These are phyloP conservation scores for Boulengeromyrus knoepffleri DNA, from an alignment of 2,113 vertebrate genomes.

Conservation along the genomic window DNA sequence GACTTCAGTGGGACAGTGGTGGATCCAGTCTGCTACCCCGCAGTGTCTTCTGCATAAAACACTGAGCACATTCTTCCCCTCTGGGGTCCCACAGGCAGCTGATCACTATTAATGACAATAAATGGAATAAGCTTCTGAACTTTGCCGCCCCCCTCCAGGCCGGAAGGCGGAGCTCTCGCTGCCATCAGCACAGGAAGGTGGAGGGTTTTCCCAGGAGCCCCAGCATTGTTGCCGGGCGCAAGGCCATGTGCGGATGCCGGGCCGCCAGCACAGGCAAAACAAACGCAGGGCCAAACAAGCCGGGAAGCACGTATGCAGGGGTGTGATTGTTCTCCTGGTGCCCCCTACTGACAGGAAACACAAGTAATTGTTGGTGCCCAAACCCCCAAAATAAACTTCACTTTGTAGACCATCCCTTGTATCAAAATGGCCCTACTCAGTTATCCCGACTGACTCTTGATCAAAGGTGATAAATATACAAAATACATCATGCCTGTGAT, in stretches of 20 bases:
- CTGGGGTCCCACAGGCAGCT: background rate
- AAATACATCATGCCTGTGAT: background rate
- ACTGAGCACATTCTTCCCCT: background rate
- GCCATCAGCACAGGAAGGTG: slow-evolving; percentile 62
- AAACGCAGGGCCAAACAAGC: slow-evolving; percentile 53
- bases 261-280: slow-evolving; percentile 58
- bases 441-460: background rate
- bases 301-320: slow-evolving; percentile 55
- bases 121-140: background rate
- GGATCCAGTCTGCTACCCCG: background rate
- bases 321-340: background rate
- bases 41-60: background rate
- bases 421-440: background rate
- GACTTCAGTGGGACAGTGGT: background rate
- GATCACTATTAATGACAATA: background rate
- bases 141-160: slow-evolving; percentile 8
- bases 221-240: slow-evolving; percentile 62
- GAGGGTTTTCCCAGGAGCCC: slow-evolving; percentile 60
- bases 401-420: background rate
- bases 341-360: slow-evolving; percentile 9
- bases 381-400: background rate
- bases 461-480: background rate
- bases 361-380: background rate
- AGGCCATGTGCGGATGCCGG: slow-evolving; percentile 54
- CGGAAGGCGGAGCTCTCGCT: slow-evolving; percentile 55